These are phyloP conservation scores for Halcyon malimbica DNA, from an alignment of 2,113 vertebrate species.

Conservation along the genomic window DNA sequence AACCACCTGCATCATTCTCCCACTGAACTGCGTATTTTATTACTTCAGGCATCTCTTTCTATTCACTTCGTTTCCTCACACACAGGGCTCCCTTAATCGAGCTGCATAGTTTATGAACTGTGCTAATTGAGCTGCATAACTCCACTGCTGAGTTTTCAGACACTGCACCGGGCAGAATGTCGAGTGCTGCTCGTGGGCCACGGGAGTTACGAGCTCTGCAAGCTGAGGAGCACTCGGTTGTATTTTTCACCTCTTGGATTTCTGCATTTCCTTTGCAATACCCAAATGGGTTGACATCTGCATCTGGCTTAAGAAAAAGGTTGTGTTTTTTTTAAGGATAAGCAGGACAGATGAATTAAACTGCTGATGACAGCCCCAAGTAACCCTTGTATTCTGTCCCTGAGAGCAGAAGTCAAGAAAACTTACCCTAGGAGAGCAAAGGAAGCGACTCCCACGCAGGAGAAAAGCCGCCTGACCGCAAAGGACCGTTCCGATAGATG, in stretches of 20 bases:
- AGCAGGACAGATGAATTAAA: not conserved
- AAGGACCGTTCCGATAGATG: not conserved
- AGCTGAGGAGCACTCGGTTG: not conserved
- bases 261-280: fast-evolving
- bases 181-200: not conserved
- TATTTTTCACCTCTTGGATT: not conserved
- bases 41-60: constrained; percentile 46
- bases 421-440: not conserved
- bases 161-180: not conserved
- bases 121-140: constrained; percentile 43
- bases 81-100: constrained; percentile 1
- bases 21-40: constrained; percentile 46
- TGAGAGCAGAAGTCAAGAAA: not conserved
- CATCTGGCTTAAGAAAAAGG: not conserved
- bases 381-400: not conserved
- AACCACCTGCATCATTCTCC: constrained; percentile 32
- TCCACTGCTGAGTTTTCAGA: not conserved
- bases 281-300: not conserved
- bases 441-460: not conserved
- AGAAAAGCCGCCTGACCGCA: not conserved
- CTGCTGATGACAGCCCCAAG: not conserved
- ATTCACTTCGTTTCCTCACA: not conserved
- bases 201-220: not conserved
- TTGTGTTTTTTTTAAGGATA: not conserved
- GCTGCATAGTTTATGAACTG: constrained; percentile 31